Conservation (phyloP, 2,797 vertebrate genomes). For the Aplochiton taeniatus region DNA sequence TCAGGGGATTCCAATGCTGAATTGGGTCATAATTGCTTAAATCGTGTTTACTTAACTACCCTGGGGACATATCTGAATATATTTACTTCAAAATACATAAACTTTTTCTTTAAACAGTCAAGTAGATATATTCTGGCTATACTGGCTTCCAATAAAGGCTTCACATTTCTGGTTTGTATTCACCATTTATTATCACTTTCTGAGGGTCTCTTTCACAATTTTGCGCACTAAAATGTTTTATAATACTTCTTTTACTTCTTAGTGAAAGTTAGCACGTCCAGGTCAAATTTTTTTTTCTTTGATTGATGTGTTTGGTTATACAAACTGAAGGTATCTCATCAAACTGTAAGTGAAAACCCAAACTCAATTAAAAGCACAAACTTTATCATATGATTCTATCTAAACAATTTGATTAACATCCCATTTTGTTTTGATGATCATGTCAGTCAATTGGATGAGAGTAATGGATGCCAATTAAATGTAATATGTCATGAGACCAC, state of each 20-base stretch:
- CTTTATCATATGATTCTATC: constrained; percentile 13
- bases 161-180: constrained; percentile 1
- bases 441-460: constrained; percentile 20
- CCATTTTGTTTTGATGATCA: constrained; percentile 22
- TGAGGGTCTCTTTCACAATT: constrained; percentile 2
- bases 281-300: too few species aligned
- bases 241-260: constrained; percentile 8
- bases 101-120: background rate
- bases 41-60: constrained; percentile 23
- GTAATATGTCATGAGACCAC: background rate
- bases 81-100: constrained; percentile 31
- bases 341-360: background rate
- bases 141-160: background rate
- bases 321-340: too few species aligned
- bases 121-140: background rate
- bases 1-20: constrained; percentile 16
- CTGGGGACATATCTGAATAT: constrained; percentile 26
- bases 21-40: constrained; percentile 41
- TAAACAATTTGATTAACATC: constrained; percentile 34
- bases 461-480: constrained; percentile 23
- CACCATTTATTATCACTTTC: constrained; percentile 14
- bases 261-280: too few species aligned
- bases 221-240: too few species aligned
- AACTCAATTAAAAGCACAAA: constrained; percentile 24
- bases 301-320: background rate